Evolutionary conservation across 1,140 invertebrate genomes (phyloP).

Genomic region (Zaprionus inermis): DNA sequence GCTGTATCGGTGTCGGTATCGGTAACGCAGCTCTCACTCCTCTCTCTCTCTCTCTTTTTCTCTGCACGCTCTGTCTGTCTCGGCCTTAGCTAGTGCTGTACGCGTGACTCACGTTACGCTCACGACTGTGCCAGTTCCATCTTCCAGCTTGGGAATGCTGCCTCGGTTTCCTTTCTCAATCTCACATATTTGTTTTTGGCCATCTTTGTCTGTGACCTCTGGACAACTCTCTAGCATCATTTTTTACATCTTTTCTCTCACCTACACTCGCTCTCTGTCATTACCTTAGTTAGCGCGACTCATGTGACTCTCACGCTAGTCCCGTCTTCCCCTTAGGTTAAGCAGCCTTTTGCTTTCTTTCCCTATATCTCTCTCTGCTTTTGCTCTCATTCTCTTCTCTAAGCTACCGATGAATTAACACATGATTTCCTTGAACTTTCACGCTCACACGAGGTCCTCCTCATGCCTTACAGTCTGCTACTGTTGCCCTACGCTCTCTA

Average conservation of each 20-base stretch:
- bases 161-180: not conserved
- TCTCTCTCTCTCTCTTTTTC: not conserved
- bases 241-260: too few species aligned
- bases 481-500: too few species aligned
- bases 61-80: not conserved
- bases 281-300: not conserved
- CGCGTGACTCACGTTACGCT: slow-evolving; percentile 1
- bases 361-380: not conserved
- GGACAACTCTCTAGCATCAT: too few species aligned
- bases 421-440: too few species aligned
- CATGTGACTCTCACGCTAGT: too few species aligned
- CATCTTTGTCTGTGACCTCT: too few species aligned
- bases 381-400: not conserved
- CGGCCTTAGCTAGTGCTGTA: slow-evolving; percentile 5
- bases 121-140: not conserved
- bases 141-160: not conserved
- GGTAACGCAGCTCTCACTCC: slow-evolving; percentile 16
- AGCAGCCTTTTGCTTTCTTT: not conserved
- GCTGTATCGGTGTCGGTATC: slow-evolving; percentile 45
- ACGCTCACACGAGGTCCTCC: too few species aligned
- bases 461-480: too few species aligned
- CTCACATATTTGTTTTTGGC: not conserved
- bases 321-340: not conserved
- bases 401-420: too few species aligned
- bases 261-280: not conserved